These are phyloP conservation scores for Lamellibrachia columna DNA, from an alignment of 2,888 invertebrate species.

Conservation along the genomic window DNA sequence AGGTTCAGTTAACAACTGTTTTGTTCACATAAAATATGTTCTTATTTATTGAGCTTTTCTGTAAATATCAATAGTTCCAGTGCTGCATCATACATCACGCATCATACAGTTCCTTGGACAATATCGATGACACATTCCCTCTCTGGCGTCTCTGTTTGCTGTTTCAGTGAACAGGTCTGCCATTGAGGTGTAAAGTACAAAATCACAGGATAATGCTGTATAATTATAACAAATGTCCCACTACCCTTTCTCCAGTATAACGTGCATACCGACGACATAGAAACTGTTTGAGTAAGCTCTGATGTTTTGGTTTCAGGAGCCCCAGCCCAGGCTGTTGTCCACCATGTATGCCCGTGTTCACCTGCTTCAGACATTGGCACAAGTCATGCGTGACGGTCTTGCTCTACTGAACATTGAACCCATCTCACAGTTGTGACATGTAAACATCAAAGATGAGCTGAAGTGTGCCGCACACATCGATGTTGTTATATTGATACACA, in stretches of 20 bases:
- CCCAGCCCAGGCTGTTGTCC: neutral
- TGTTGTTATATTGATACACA: neutral
- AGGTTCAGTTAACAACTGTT: no score
- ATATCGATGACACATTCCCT: no score
- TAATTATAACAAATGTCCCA: neutral
- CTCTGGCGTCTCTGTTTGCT: neutral
- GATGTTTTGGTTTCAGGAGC: neutral
- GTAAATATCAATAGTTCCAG: no score
- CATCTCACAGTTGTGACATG: neutral
- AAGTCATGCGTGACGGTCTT: neutral
- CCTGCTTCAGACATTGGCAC: neutral
- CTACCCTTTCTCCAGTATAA: neutral
- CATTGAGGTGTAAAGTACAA: neutral
- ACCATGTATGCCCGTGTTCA: neutral
- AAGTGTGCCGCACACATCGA: neutral
- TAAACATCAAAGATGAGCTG: neutral
- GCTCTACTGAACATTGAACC: neutral
- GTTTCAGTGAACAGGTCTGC: neutral
- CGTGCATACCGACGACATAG: neutral
- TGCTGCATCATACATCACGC: no score
- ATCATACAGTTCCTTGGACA: no score
- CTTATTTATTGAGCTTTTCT: no score
- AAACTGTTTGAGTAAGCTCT: neutral
- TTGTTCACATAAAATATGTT: no score
- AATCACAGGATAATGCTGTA: neutral